These are phyloP conservation scores for Pontoporia blainvillei DNA, from an alignment of 2,113 vertebrate genomes.

Conservation along the genomic window DNA sequence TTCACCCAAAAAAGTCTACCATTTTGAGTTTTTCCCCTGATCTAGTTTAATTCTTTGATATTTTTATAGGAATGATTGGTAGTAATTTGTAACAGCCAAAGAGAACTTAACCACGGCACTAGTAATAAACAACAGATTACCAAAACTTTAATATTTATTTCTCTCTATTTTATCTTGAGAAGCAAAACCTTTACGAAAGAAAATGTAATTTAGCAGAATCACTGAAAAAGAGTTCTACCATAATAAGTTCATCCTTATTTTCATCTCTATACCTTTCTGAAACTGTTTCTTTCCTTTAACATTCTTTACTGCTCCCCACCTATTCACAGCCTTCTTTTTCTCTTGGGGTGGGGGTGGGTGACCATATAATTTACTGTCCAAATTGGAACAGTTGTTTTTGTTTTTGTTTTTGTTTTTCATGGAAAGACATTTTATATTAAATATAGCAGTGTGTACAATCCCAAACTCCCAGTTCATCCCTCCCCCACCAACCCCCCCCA, in stretches of 20 bases:
- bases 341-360: not conserved
- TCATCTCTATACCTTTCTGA: not conserved
- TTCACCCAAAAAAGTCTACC: not conserved
- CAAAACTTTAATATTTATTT: not conserved
- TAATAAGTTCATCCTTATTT: not conserved
- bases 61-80: not conserved
- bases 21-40: not conserved
- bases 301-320: not conserved
- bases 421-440: no score
- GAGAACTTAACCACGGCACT: not conserved
- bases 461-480: no score
- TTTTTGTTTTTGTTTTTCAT: no score
- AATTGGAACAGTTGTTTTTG: not conserved
- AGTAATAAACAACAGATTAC: not conserved
- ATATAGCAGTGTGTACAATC: no score
- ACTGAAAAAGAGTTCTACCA: not conserved
- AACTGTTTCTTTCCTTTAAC: not conserved
- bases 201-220: not conserved
- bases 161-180: not conserved
- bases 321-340: not conserved
- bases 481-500: no score
- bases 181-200: not conserved
- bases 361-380: not conserved
- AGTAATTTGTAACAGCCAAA: not conserved
- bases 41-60: not conserved